Evolutionary conservation across 2,797 vertebrate species (phyloP).

Genomic region (Leuciscus waleckii): DNA sequence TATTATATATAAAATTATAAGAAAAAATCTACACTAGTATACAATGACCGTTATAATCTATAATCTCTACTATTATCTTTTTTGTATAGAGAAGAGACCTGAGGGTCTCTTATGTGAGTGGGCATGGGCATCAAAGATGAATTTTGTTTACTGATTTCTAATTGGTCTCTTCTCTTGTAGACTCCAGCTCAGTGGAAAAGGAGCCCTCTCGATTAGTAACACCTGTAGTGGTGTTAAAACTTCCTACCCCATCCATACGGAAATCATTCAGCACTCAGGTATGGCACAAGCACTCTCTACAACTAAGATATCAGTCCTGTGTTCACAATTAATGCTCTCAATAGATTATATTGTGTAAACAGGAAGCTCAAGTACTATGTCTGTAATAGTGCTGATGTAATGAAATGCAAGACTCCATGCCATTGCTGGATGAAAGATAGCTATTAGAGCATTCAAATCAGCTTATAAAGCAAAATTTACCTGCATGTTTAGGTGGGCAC

Average conservation of each 20-base stretch:
- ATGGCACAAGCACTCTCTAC: slow-evolving; percentile 41
- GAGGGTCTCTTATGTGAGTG: background rate
- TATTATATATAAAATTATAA: background rate
- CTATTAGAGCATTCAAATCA: background rate
- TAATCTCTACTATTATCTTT: no score
- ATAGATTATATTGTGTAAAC: background rate
- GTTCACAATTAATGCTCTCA: background rate
- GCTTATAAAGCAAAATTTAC: background rate
- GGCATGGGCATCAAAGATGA: background rate
- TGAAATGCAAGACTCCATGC: background rate
- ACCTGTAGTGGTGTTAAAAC: slow-evolving; percentile 81
- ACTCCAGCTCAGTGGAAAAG: slow-evolving; percentile 81
- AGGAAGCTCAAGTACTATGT: background rate
- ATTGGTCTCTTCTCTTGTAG: slow-evolving; percentile 50
- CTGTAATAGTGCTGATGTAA: background rate
- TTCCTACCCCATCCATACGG: slow-evolving; percentile 87
- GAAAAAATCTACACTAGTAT: background rate
- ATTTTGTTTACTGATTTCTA: background rate
- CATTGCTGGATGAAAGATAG: background rate
- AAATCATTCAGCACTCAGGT: slow-evolving; percentile 94
- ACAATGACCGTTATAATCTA: background rate
- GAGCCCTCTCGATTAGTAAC: slow-evolving; percentile 80
- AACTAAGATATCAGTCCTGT: background rate
- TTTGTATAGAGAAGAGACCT: background rate
- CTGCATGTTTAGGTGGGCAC: slow-evolving; percentile 82